Evolutionary conservation across 2,888 invertebrate species (phyloP), one percentile per base, ranked within the genome.

Genomic region (Orchesellides sinensis): DNA sequence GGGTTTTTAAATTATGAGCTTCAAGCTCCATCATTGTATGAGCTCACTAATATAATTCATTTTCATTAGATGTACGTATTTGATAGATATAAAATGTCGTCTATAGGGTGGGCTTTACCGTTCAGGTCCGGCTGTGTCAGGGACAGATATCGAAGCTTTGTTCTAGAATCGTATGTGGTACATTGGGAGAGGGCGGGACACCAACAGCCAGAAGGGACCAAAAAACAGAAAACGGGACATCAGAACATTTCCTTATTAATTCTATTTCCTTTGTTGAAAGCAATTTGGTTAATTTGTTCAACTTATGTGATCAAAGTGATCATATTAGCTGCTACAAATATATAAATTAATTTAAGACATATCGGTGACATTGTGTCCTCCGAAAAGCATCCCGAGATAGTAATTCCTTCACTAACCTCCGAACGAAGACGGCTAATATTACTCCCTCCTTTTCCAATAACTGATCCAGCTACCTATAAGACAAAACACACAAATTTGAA

Each of bases 101-200:
- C 80, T 80, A 69, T 68, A 77, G 84, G 80, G 77, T 72, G 75
- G 70, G 77, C 70, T 79, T 75, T 63, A 84, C 84, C 84, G 69
- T 84, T 84, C 84, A 21, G 84, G 84, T 95, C 98, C 98, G 93
- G 97, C 97, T 94, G 98, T 98, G 96, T 99, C 99, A 94, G 99
- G 99, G 95, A 99, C 98, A 94, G 97, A 97, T 93, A 99, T 97
- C 94, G 96, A 96, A 95, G 98, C 98, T 96, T 98, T 97, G 96
- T 96, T 98, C 98, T 99, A 97, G 90, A 91, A 75, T 84, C 79
- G 47, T 68, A 61, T 61, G 78, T 74, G 73, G 83, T 70, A 78
- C 83, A 87, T 85, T 87, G 84, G 87, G 88, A 87, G 84, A 88
- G 89, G 89, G 88, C 88, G 88, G 88, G 89, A 84, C 86, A 87